Conservation (phyloP, 92 coral and sea anemone species). For the Porites evermanni region DNA sequence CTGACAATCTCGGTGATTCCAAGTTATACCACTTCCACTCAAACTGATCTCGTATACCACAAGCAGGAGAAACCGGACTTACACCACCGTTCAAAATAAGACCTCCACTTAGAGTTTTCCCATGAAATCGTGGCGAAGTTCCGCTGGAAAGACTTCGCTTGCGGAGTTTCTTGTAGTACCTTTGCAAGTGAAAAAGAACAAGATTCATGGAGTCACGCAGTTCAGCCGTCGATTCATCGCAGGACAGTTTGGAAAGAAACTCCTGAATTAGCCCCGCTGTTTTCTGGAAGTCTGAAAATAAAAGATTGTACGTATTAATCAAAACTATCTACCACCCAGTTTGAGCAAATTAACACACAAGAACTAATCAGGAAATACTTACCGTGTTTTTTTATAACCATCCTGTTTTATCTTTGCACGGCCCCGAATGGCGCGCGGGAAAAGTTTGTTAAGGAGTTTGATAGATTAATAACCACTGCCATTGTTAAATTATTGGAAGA, state of each 20-base stretch:
- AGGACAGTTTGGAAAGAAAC: constrained; percentile 80
- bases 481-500: neutral
- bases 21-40: constrained; percentile 92
- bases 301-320: neutral
- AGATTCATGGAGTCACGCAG: constrained; percentile 90
- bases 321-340: neutral
- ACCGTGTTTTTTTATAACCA: constrained; percentile 95
- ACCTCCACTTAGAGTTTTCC: constrained; percentile 69
- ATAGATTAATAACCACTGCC: neutral
- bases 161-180: constrained; percentile 87
- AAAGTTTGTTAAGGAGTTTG: constrained; percentile 10
- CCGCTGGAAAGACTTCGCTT: constrained; percentile 68
- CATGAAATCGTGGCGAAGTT: constrained; percentile 56
- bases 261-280: constrained; percentile 81
- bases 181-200: constrained; percentile 83
- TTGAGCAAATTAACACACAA: neutral
- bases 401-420: constrained; percentile 20
- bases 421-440: constrained; percentile 34
- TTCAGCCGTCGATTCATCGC: constrained; percentile 88
- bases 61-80: constrained; percentile 90
- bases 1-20: constrained; percentile 83
- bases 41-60: constrained; percentile 79
- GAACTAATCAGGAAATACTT: constrained; percentile 4
- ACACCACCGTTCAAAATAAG: constrained; percentile 78
- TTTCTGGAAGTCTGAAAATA: constrained; percentile 85